Evolutionary conservation across 2,797 vertebrate species (phyloP), one percentile per base, ranked within the genome.

Genomic region (Staurois parvus): DNA sequence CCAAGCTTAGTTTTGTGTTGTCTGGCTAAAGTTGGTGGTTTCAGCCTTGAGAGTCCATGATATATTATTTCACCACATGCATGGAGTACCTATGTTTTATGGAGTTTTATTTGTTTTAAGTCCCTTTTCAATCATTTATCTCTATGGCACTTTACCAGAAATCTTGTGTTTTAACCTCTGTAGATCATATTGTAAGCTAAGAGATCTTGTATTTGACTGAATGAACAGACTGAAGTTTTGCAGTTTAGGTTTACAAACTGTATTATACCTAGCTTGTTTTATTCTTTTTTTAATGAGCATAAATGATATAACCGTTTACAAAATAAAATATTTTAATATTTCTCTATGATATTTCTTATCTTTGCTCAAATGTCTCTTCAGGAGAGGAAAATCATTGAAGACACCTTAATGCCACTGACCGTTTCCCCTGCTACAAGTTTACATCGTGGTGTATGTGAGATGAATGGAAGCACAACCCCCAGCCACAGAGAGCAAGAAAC

Each of bases 301-400:
- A 6, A 21, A 24, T 4, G 21, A 59, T 10, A 9, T 9, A 56
- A 24, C 19, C 21, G 52, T 56, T 21, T 19, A 21, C 3, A 52
- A 52, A 52, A 48, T 48, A 52, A 56, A 56, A 24, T 24, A 12
- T 3, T 56, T 4, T 56, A 1, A 24, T 56, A 56, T 56, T 56
- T 56, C 21, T 24, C 5, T 19, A 56, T 56, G 4, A 0, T 56
- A 8, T 24, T 56, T 56, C 19, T 15, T 9, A 45, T 45, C 15
- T 5, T 52, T 5, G 1, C 48, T 40, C 21, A 9, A 40, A 74
- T 66, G 19, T 83, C 30, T 29, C 52, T 83, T 85, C 91, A 99
- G 98, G 98, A 99, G 86, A 96, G 95, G 1, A 96, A 95, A 91
- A 99, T 99, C 87, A 96, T 99, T 89, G 96, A 98, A 90, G 97